These are phyloP conservation scores for Coecobrya sp. DNA, from an alignment of 2,888 invertebrate species.

Conservation along the genomic window DNA sequence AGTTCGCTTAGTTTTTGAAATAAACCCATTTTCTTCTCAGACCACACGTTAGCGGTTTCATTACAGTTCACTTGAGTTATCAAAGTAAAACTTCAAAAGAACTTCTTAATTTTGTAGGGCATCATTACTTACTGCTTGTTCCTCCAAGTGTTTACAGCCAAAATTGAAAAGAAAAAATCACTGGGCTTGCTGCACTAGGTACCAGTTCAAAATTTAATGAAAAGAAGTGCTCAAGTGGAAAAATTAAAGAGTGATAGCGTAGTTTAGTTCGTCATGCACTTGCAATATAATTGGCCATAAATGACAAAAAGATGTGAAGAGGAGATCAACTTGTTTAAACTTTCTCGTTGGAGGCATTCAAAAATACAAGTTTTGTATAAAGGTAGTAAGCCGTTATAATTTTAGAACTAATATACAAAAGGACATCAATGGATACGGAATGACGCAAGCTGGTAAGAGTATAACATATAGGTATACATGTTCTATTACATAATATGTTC, in stretches of 20 bases:
- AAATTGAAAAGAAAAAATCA: background rate
- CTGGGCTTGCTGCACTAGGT: background rate
- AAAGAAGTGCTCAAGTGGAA: background rate
- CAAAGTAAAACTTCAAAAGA: conserved; percentile 51
- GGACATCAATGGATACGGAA: too few relatives aligned
- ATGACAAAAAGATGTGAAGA: background rate
- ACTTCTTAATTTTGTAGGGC: conserved; percentile 7
- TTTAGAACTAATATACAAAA: background rate
- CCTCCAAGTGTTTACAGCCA: background rate
- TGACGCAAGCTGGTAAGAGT: too few relatives aligned
- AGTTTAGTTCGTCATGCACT: background rate
- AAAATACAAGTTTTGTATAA: background rate
- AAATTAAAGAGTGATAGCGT: background rate
- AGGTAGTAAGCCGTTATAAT: background rate
- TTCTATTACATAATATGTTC: too few relatives aligned
- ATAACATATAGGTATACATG: too few relatives aligned
- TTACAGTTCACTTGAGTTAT: conserved; percentile 4
- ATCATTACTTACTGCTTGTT: background rate
- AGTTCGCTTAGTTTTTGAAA: too few relatives aligned
- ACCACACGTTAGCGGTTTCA: background rate
- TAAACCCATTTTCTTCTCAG: too few relatives aligned
- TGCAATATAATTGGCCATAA: background rate
- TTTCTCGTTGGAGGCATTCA: background rate
- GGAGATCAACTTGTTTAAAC: background rate
- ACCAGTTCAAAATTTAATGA: background rate